Conservation (phyloP, 2,888 invertebrate species). For the Hirtodrosophila confusa region DNA sequence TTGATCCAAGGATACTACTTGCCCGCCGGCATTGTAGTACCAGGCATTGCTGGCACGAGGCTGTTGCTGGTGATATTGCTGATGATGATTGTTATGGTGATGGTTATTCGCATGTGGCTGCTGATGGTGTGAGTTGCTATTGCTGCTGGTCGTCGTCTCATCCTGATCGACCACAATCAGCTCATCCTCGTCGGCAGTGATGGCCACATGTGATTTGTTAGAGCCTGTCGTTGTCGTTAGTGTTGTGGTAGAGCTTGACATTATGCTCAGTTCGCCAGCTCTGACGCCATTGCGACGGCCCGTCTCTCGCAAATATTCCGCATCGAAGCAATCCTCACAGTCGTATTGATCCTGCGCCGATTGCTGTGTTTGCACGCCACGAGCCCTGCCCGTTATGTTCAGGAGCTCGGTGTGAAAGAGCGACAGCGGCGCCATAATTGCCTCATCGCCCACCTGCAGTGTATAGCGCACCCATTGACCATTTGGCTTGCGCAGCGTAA, state of each 20-base stretch:
- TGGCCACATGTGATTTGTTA: conserved; percentile 78
- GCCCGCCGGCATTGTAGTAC: conserved; percentile 89
- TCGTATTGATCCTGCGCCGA: conserved; percentile 88
- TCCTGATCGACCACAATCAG: conserved; percentile 85
- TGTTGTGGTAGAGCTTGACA: conserved; percentile 3
- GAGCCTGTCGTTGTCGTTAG: conserved; percentile 24
- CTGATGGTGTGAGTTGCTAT: conserved; percentile 84
- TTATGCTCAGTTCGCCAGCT: conserved; percentile 17
- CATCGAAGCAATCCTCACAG: conserved; percentile 97
- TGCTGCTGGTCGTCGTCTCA: conserved; percentile 55
- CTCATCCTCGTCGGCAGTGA: conserved; percentile 82
- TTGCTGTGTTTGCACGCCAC: conserved; percentile 87
- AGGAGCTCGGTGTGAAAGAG: conserved; percentile 94
- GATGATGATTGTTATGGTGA: neutral
- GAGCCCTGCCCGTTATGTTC: conserved; percentile 91
- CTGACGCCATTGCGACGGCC: conserved; percentile 84
- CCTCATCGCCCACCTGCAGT: conserved; percentile 93
- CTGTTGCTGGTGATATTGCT: conserved; percentile 85
- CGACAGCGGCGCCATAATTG: conserved; percentile 94
- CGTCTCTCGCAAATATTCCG: conserved; percentile 95
- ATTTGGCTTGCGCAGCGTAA: conserved; percentile 86
- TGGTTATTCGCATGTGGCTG: conserved; percentile 6
- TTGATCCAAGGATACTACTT: conserved; percentile 94
- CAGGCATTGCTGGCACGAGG: conserved; percentile 25
- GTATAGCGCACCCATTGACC: conserved; percentile 89